Evolutionary conservation across 2,888 invertebrate genomes (phyloP).

Genomic region (Sesamia inferens): DNA sequence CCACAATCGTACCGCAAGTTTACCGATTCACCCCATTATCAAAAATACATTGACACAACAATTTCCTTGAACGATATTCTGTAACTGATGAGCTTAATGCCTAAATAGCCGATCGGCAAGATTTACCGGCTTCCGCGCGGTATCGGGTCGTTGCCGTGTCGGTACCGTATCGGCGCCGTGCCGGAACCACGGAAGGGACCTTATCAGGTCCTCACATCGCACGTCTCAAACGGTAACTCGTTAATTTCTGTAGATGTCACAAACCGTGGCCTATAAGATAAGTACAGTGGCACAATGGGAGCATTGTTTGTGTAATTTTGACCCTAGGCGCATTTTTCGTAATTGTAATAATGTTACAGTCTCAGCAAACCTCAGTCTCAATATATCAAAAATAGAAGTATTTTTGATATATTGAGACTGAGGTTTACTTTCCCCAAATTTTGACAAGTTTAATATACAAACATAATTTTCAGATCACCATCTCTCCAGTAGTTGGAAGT

Average conservation of each 20-base stretch:
- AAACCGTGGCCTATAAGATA: conserved; percentile 68
- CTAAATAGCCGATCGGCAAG: conserved; percentile 64
- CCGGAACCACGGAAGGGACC: conserved; percentile 78
- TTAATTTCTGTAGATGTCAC: conserved; percentile 83
- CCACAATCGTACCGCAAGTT: conserved; percentile 3
- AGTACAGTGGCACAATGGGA: conserved; percentile 61
- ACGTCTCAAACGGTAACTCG: conserved; percentile 82
- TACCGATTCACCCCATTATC: conserved; percentile 44
- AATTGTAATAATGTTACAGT: too few relatives aligned
- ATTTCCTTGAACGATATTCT: conserved; percentile 55
- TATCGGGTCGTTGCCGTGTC: conserved; percentile 68
- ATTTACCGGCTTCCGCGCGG: conserved; percentile 68
- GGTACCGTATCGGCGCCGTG: conserved; percentile 65
- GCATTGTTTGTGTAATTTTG: conserved; percentile 6
- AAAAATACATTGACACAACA: conserved; percentile 58
- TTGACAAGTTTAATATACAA: too few relatives aligned
- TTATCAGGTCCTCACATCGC: conserved; percentile 79
- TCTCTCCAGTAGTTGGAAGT: too few relatives aligned
- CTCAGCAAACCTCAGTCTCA: too few relatives aligned
- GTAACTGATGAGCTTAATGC: conserved; percentile 58
- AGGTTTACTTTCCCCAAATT: too few relatives aligned
- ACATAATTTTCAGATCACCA: too few relatives aligned
- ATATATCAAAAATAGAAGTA: too few relatives aligned
- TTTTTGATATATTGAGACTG: too few relatives aligned
- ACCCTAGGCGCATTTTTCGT: too few relatives aligned